Evolutionary conservation across 2,113 vertebrate genomes (phyloP), one percentile per base, ranked within the genome.

Genomic region (Picathartes gymnocephalus): DNA sequence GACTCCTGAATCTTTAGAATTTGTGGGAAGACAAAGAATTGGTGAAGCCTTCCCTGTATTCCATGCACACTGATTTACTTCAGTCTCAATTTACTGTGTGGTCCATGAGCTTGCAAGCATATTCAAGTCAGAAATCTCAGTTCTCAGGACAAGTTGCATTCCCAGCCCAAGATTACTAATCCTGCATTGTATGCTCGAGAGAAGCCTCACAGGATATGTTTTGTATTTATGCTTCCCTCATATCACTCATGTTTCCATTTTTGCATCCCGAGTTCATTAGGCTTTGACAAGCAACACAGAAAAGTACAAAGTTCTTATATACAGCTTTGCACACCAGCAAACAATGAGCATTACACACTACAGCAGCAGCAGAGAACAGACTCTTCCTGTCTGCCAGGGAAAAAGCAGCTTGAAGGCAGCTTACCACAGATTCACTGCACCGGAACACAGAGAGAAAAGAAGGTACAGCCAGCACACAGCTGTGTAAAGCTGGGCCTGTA

Each of bases 361-460:
- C 4, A 65, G 48, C 53, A 80, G 80, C 61, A 47, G 31, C 21
- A 47, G 15, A 51, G 37, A 74, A 81, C 2, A 7, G 33, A 47
- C 21, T 39, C 23, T 30, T 68, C 33, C 33, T 28, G 4, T 25
- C 58, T 83, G 53, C n/a, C 66, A 65, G 28, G 27, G 18, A 69
- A 86, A 48, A 10, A 50, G 53, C 71, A 72, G 58, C 66, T 31
- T 24, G 28, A 50, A 54, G 50, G 69, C 60, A 35, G 39, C 48
- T 51, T 54, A 65, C 23, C 39, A 72, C 25, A 33, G 9, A 17
- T 39, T 82, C 22, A 64, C 53, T 54, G n/a, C 54, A 50, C 37
- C 12, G n/a, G 11, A 82, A 37, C 24, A 15, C 0, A 5, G 0
- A 28, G 9, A 40, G 6, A 7, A 27, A 54, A 28, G 8, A 50